Conservation (phyloP, 2,113 vertebrate species). For the Paratilapia polleni region DNA sequence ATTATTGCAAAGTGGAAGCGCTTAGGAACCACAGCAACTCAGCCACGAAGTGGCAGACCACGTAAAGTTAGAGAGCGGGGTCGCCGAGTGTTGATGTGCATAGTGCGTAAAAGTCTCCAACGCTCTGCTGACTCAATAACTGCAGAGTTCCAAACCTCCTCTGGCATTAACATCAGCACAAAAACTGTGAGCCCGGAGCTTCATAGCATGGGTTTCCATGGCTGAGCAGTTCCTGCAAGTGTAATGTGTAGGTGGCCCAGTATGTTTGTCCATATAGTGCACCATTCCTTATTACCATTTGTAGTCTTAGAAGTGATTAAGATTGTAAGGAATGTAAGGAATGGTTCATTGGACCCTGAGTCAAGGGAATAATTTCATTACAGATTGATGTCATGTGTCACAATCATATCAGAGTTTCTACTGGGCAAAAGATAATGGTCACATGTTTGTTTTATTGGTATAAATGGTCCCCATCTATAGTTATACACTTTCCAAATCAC, state of each 20-base stretch:
- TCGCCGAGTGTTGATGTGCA: too few relatives aligned
- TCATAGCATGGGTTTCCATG: too few relatives aligned
- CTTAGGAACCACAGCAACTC: too few relatives aligned
- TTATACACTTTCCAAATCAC: background rate
- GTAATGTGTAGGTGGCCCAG: background rate
- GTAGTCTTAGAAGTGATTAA: background rate
- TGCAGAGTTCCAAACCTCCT: too few relatives aligned
- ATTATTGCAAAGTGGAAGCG: too few relatives aligned
- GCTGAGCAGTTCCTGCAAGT: background rate
- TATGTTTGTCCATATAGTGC: rapidly evolving
- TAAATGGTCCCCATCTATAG: background rate
- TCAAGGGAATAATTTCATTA: rapidly evolving
- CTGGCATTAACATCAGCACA: too few relatives aligned
- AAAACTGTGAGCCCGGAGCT: too few relatives aligned
- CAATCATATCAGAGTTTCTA: background rate
- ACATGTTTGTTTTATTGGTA: background rate
- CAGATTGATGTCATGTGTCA: rapidly evolving
- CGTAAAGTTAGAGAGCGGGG: too few relatives aligned
- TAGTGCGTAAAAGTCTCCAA: too few relatives aligned
- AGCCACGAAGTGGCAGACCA: too few relatives aligned
- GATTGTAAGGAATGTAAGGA: background rate
- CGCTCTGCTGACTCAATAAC: too few relatives aligned
- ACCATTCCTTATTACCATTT: background rate
- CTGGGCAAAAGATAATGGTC: background rate
- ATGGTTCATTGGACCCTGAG: background rate